Percentiles rank a stretch among this genome's conserved stretches.
These are phyloP conservation scores for Brachypteracias leptosomus DNA, from an alignment of 2,113 vertebrate species.

Conservation along the genomic window DNA sequence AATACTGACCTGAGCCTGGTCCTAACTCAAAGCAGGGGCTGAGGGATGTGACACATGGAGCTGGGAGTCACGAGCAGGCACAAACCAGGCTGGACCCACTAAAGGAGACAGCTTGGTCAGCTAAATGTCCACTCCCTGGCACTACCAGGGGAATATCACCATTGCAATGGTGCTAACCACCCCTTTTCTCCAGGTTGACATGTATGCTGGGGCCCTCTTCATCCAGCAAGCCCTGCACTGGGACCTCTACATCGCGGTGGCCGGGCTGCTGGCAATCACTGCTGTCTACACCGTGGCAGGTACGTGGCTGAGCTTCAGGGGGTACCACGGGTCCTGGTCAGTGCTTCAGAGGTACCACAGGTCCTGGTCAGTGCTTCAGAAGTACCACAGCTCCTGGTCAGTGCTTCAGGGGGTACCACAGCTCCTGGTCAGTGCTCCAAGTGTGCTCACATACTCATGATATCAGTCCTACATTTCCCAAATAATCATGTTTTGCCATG, in stretches of 20 bases:
- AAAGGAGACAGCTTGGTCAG: too few relatives aligned
- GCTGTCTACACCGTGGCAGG: constrained; percentile 92
- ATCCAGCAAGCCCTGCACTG: constrained; percentile 93
- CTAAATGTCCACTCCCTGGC: fast-evolving
- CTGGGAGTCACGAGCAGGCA: fast-evolving
- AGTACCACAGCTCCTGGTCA: too few relatives aligned
- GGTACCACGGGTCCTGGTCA: neutral
- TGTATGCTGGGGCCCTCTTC: constrained; percentile 95
- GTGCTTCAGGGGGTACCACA: too few relatives aligned
- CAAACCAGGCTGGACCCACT: neutral
- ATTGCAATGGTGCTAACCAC: fast-evolving
- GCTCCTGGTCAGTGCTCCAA: neutral
- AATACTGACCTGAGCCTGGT: fast-evolving
- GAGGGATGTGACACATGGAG: fast-evolving
- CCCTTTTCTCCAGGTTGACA: constrained; percentile 84
- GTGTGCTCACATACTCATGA: fast-evolving
- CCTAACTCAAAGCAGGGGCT: neutral
- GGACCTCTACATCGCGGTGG: constrained; percentile 90
- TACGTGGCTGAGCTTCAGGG: constrained; percentile 3
- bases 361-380: neutral
- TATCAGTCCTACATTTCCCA: neutral
- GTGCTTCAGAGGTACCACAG: too few relatives aligned
- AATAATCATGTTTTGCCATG: neutral
- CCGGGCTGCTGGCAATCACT: constrained; percentile 79
- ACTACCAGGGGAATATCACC: fast-evolving